Base-by-base conservation (phyloP, 2,888 invertebrate genomes). In the Aporophyla nigra region DNA sequence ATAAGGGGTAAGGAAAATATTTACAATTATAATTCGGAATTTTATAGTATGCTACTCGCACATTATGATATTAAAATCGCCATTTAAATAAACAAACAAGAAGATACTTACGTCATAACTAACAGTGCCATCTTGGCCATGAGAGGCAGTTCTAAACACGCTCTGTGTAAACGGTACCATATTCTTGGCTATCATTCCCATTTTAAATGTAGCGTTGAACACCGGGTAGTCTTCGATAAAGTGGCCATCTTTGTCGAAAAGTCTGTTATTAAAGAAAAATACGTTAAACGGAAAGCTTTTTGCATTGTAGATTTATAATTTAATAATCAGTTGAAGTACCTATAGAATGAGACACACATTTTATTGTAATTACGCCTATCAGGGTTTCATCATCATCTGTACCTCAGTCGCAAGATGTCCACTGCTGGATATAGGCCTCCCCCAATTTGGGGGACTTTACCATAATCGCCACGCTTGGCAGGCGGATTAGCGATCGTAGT, bases 121-220 rank as follows among this genome's bases (percentile, higher is more conserved):
- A 7, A 91, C 84, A 7, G 83, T 74, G n/a, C 91, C 81, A 74
- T 92, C 92, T 40, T 83, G 43, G 43, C 85, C 88, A 0, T 84
- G 91, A 49, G 87, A 78, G 0, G 87, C 80, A 71, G 92, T 92
- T 74, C 90, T 88, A 54, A 91, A 87, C 10, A 83, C 84, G 3
- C 92, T 92, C 54, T 91, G 91, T 6, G 92, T 92, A 2, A 91
- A 84, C 7, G 77, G 72, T 24, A 88, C 91, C 0, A 92, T 59
- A 19, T 87, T 83, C 19, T 89, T 84, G 87, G 83, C 7, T 88
- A 74, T 12, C 74, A 90, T 0, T 0, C 92, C 93, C 1, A 90
- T 91, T 71, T 90, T 86, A 0, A 91, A 80, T 0, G 92, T 93
- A 40, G 91, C 16, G 51, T 93, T 92, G 0, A 89, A 87, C 0